Percentiles rank a stretch among this genome's conserved stretches.
These are phyloP conservation scores for Micrasema longulum DNA, from an alignment of 1,140 invertebrate genomes.

Conservation along the genomic window DNA sequence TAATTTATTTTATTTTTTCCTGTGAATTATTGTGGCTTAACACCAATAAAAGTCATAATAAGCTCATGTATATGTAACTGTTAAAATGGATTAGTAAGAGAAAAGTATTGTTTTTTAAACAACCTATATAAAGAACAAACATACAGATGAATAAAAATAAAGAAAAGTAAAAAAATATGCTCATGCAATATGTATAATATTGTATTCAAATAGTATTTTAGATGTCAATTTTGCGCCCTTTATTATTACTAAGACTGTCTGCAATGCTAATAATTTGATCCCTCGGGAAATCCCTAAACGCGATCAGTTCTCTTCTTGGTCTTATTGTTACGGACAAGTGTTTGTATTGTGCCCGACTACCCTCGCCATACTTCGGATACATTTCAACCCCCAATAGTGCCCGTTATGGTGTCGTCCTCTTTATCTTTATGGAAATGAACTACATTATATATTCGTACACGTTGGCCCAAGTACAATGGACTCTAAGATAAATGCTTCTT, in stretches of 20 bases:
- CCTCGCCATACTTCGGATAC: slow-evolving; percentile 5
- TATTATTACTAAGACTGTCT: slow-evolving; percentile 7
- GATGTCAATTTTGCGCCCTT: slow-evolving; percentile 10
- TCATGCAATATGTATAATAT: too few species aligned
- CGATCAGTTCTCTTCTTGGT: slow-evolving; percentile 43
- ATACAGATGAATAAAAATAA: too few species aligned
- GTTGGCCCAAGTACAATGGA: slow-evolving; percentile 28
- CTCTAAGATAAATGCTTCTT: slow-evolving; percentile 33
- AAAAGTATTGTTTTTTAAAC: too few species aligned
- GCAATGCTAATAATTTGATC: slow-evolving; percentile 43
- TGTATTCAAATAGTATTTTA: too few species aligned
- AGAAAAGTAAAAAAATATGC: too few species aligned
- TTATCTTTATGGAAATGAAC: slow-evolving; percentile 38
- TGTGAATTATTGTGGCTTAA: too few species aligned
- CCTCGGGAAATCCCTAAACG: slow-evolving; percentile 27
- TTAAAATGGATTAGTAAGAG: too few species aligned
- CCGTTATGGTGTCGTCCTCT: slow-evolving; percentile 35
- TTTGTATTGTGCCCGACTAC: slow-evolving; percentile 36
- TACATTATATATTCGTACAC: slow-evolving; percentile 33
- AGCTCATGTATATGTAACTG: too few species aligned
- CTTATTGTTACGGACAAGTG: slow-evolving; percentile 42
- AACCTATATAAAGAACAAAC: too few species aligned
- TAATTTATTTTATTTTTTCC: too few species aligned
- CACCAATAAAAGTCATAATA: too few species aligned
- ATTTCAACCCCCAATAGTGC: slow-evolving; percentile 37